Percentiles rank a stretch among this genome's conserved stretches.
phyloP scores from a whole-genome alignment of 2,888 invertebrate species.

The Himalopsyche japonica region DNA sequence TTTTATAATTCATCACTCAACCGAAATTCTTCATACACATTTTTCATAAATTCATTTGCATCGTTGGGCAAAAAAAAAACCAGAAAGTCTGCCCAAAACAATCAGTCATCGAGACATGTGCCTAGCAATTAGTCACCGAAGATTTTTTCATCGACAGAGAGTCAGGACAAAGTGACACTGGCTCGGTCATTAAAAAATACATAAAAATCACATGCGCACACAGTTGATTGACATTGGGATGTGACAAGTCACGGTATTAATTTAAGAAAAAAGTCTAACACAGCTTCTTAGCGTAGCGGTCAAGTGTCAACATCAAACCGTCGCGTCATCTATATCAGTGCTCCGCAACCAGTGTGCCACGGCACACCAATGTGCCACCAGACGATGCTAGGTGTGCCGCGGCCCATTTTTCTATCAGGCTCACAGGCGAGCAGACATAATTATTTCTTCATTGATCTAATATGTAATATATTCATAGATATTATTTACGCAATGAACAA shows the following conservation, averaged over 20 bases:
- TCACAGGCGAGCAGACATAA: too few relatives aligned
- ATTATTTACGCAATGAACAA: too few relatives aligned
- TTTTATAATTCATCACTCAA: background rate
- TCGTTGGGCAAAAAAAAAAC: background rate
- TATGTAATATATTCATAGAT: too few relatives aligned
- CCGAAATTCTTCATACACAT: background rate
- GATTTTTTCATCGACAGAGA: background rate
- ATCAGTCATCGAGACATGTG: background rate
- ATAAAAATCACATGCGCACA: background rate
- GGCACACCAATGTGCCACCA: background rate
- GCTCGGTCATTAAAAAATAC: background rate
- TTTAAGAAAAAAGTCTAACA: background rate
- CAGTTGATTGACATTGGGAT: background rate
- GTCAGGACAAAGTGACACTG: background rate
- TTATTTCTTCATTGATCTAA: too few relatives aligned
- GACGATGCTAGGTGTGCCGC: background rate
- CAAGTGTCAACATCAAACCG: background rate
- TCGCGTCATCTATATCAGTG: background rate
- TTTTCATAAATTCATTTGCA: background rate
- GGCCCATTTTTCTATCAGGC: too few relatives aligned
- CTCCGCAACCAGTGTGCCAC: constrained; percentile 10
- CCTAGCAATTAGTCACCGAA: background rate
- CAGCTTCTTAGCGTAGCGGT: background rate
- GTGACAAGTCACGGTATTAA: background rate
- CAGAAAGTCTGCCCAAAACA: background rate